Base-by-base conservation (phyloP, 1,140 invertebrate species). In the Magallana ariakensis region DNA sequence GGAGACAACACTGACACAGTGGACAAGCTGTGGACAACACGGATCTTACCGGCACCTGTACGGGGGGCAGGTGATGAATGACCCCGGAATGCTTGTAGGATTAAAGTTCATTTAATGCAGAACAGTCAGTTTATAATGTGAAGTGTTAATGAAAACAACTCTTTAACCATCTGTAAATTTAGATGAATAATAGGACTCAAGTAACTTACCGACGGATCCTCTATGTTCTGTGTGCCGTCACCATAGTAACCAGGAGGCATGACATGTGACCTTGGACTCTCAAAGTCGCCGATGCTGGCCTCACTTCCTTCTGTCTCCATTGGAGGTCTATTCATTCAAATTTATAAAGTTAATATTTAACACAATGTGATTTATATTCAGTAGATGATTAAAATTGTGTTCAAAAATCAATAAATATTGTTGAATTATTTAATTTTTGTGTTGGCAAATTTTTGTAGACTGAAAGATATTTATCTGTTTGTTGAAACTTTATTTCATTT, bases 201-300 rank as follows among this genome's bases (percentile, higher is more conserved):
- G n/a, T n/a, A 9, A 86, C 89, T 89, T 87, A 91, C 90, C 11
- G 90, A 91, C 13, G 84, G 66, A 85, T 91, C 90, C 19, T 91
- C 91, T 75, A 91, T 91, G 57, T 88, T 86, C 16, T 89, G 90
- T 26, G 90, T 88, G 11, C 80, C 86, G 53, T 90, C 89, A 26
- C 89, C 87, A 86, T 88, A 89, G 83, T 86, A 85, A 54, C 86
- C 85, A 56, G 85, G 82, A 2, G 87, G 87, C 16, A 62, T 85
- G 46, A 82, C 58, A 9, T 80, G 62, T 15, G 66, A 66, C 55
- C 88, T 86, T 2, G 90, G 91, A 88, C 90, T 92, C 46, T 91
- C 89, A 83, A 89, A 91, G 60, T 91, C 90, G 16, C 87, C 60
- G 22, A 92, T 92, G 83, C 89, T 91, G 13, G 84, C 85, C 56